Conservation (phyloP, 2,888 invertebrate genomes). For the Spisula solida region DNA sequence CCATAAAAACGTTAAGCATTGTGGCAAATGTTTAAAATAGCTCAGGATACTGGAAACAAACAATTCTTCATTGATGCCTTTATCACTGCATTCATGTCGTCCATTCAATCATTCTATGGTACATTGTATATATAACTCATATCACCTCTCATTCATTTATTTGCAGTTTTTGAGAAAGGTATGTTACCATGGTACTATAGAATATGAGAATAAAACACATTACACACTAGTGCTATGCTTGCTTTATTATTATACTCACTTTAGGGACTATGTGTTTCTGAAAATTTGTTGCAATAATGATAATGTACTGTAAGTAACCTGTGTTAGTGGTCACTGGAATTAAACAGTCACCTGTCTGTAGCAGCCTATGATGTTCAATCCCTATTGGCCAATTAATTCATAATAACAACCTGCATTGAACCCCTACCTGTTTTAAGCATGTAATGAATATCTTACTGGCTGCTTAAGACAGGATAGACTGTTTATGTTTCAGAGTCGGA, state of each 20-base stretch:
- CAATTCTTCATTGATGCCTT: background rate
- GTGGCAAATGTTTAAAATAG: background rate
- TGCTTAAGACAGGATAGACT: too few relatives aligned
- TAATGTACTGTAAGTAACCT: too few relatives aligned
- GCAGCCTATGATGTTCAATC: too few relatives aligned
- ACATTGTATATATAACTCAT: background rate
- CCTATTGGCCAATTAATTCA: too few relatives aligned
- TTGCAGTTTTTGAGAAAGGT: conserved; percentile 58
- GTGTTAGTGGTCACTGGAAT: too few relatives aligned
- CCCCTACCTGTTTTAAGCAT: too few relatives aligned
- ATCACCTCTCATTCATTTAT: conserved; percentile 27
- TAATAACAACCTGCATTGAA: too few relatives aligned
- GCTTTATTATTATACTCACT: conserved; percentile 4
- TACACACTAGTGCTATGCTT: background rate
- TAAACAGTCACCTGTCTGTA: too few relatives aligned
- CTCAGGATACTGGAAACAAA: background rate
- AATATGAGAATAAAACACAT: background rate
- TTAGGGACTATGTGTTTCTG: background rate
- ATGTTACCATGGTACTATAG: conserved; percentile 35
- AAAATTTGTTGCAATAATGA: background rate
- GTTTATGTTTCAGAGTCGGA: too few relatives aligned
- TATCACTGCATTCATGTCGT: background rate
- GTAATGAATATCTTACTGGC: too few relatives aligned
- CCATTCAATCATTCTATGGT: too few relatives aligned
- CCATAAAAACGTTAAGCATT: too few relatives aligned